A percentile compares a stretch with the other conserved stretches of the same genome.
Conservation (phyloP, 1,140 invertebrate genomes). For the Dinoponera quadriceps region DNA sequence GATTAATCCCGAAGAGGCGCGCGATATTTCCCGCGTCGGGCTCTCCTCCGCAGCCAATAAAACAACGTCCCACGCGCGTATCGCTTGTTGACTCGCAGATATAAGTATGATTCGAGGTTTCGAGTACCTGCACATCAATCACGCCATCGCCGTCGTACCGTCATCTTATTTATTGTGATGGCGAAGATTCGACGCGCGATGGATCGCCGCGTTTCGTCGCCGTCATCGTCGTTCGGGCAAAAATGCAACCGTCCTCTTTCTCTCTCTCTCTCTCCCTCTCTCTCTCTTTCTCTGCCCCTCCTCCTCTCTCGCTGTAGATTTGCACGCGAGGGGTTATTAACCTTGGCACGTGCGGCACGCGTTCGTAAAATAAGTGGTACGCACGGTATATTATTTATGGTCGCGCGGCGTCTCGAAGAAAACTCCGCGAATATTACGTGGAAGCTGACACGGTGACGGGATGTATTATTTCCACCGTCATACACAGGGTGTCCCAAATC, state of each 20-base stretch:
- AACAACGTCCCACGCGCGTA: too few relatives aligned
- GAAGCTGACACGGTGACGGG: background rate
- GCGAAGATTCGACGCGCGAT: background rate
- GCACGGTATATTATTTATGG: slow-evolving; percentile 38
- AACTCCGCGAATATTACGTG: background rate
- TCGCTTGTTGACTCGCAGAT: too few relatives aligned
- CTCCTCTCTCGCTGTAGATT: background rate
- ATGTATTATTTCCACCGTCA: slow-evolving; percentile 20
- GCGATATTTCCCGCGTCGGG: background rate
- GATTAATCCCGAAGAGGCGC: background rate
- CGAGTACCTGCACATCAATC: too few relatives aligned
- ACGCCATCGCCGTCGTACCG: background rate
- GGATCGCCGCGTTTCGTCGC: background rate
- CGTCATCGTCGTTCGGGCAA: too few relatives aligned
- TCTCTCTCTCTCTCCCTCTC: too few relatives aligned
- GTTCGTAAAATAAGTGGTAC: slow-evolving; percentile 12
- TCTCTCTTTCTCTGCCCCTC: too few relatives aligned
- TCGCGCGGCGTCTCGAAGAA: background rate
- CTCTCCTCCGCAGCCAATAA: background rate
- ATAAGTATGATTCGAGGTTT: too few relatives aligned
- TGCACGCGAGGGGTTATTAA: slow-evolving; percentile 15
- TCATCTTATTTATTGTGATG: slow-evolving; percentile 5
- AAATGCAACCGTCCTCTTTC: too few relatives aligned
- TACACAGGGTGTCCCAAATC: too few relatives aligned
- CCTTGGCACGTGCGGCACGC: slow-evolving; percentile 36